Conservation (phyloP, 2,888 invertebrate species). For the Odontothrips loti region DNA sequence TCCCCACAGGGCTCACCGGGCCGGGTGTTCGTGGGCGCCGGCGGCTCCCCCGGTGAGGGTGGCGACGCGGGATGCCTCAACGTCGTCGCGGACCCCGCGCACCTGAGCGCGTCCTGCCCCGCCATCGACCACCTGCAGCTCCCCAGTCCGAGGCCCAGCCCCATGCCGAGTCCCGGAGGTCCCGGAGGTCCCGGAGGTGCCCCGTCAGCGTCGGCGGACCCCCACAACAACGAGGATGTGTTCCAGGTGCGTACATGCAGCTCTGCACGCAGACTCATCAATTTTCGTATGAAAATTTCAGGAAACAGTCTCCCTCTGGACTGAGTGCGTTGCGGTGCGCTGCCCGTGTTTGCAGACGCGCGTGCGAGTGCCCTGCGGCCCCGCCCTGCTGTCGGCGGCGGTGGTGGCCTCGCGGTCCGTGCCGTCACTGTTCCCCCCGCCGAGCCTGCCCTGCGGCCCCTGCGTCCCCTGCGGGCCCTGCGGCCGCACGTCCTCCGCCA, state of each 20-base stretch:
- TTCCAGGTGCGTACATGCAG: neutral
- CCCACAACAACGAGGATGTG: neutral
- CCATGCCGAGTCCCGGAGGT: constrained; percentile 16
- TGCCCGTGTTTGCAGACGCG: neutral
- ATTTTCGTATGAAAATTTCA: too few relatives aligned
- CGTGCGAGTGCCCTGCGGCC: neutral
- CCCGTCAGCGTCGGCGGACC: constrained; percentile 10
- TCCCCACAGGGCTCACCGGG: constrained; percentile 36
- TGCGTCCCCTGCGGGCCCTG: constrained; percentile 1
- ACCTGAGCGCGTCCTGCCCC: constrained; percentile 62
- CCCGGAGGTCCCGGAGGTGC: neutral
- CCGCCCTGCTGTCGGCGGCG: constrained; percentile 5
- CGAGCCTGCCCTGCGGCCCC: neutral
- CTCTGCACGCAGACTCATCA: too few relatives aligned
- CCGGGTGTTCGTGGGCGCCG: constrained; percentile 35
- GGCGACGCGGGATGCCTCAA: neutral
- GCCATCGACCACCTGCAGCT: constrained; percentile 58
- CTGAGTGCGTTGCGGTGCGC: too few relatives aligned
- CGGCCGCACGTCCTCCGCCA: neutral
- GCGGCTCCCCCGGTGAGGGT: constrained; percentile 37
- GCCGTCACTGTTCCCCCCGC: constrained; percentile 32
- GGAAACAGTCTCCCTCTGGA: too few relatives aligned
- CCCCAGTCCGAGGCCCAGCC: neutral
- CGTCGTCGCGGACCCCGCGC: constrained; percentile 29
- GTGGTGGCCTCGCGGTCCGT: constrained; percentile 26